phyloP scores from a whole-genome alignment of 2,113 vertebrate genomes.

The Oncorhynchus tshawytscha region DNA sequence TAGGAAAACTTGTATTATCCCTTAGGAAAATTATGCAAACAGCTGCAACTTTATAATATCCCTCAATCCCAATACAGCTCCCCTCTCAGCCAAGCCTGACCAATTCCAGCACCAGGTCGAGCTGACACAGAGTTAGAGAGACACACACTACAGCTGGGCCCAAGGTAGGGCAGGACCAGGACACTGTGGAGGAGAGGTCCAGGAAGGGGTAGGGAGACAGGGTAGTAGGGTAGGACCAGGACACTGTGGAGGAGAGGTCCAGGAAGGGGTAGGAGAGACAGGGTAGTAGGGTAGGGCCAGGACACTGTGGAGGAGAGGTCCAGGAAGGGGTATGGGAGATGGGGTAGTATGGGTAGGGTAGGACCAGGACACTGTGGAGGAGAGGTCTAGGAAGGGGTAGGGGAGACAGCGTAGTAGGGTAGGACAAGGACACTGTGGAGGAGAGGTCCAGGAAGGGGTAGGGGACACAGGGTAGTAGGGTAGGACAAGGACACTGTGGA shows the following conservation, averaged over 20 bases:
- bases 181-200: neutral
- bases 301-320: no score
- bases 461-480: no score
- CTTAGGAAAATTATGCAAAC: slow-evolving; percentile 21
- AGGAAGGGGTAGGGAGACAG: neutral
- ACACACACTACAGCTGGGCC: slow-evolving; percentile 2
- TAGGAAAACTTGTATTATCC: slow-evolving; percentile 33
- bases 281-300: no score
- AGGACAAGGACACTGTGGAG: no score
- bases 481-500: neutral
- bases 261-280: no score
- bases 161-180: slow-evolving; percentile 1
- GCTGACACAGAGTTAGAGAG: slow-evolving; percentile 28
- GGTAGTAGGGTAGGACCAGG: neutral
- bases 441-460: no score
- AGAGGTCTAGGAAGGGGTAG: no score
- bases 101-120: slow-evolving; percentile 11
- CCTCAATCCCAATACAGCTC: neutral
- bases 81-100: slow-evolving; percentile 15
- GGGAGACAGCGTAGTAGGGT: no score
- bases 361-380: no score
- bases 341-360: no score
- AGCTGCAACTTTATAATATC: slow-evolving; percentile 35
- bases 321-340: no score
- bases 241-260: neutral